Percentiles rank a stretch among this genome's conserved stretches.
phyloP scores from a whole-genome alignment of 2,888 invertebrate genomes.

The Agelastica alni region DNA sequence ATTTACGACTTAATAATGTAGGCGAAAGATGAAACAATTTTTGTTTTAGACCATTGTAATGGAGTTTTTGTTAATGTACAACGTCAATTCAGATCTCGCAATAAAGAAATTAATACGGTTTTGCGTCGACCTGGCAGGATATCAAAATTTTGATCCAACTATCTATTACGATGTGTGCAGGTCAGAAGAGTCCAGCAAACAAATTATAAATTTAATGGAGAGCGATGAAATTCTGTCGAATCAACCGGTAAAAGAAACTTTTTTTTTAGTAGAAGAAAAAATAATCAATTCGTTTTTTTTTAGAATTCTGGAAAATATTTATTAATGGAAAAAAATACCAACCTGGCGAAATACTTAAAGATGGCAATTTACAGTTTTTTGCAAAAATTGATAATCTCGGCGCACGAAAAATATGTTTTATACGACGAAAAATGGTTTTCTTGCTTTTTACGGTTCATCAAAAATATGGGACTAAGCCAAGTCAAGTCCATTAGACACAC shows the following conservation, averaged over 20 bases:
- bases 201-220: slow-evolving; percentile 18
- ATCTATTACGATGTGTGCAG: slow-evolving; percentile 4
- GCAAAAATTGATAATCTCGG: slow-evolving; percentile 16
- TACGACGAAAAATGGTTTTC: slow-evolving; percentile 18
- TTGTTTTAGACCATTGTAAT: slow-evolving; percentile 15
- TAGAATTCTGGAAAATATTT: slow-evolving; percentile 20
- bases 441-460: slow-evolving; percentile 16
- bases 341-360: slow-evolving; percentile 14
- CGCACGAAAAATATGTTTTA: slow-evolving; percentile 16
- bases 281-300: no score
- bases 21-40: not conserved
- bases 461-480: slow-evolving; percentile 20
- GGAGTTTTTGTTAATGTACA: slow-evolving; percentile 19
- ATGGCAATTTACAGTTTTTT: slow-evolving; percentile 25
- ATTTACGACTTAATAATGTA: not conserved
- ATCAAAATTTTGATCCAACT: slow-evolving; percentile 20
- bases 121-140: slow-evolving; percentile 23
- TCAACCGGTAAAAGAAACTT: not conserved
- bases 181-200: not conserved
- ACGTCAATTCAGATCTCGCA: slow-evolving; percentile 7
- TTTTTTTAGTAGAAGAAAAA: no score
- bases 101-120: slow-evolving; percentile 13
- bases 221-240: slow-evolving; percentile 8
- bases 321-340: slow-evolving; percentile 18
- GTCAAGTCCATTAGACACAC: slow-evolving; percentile 23